Evolutionary conservation across 2,113 vertebrate genomes (phyloP).

Genomic region (Helogale parvula): DNA sequence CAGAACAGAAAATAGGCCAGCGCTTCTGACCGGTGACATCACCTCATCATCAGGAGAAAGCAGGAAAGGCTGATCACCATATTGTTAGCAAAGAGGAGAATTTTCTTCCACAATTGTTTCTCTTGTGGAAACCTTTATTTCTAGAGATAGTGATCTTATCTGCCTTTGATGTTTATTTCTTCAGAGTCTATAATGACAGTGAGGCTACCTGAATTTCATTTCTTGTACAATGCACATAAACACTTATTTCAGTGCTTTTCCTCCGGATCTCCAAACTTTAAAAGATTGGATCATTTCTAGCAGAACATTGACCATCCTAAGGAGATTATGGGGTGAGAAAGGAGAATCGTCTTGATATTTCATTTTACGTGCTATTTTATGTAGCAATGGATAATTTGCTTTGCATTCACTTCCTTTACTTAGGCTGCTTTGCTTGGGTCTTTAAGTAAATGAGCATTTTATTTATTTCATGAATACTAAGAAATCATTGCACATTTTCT

Average conservation of each 20-base stretch:
- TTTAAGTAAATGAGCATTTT: neutral
- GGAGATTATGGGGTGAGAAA: neutral
- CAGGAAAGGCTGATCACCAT: slow-evolving; percentile 39
- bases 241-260: neutral
- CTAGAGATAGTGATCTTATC: neutral
- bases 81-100: slow-evolving; percentile 19
- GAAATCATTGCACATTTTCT: neutral
- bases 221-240: neutral
- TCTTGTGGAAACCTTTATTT: slow-evolving; percentile 5
- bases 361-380: neutral
- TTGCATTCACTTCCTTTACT: neutral
- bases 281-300: neutral
- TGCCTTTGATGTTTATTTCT: slow-evolving; percentile 43
- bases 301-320: neutral
- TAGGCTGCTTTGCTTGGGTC: neutral
- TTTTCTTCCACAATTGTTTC: slow-evolving; percentile 22
- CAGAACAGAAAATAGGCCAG: slow-evolving; percentile 85
- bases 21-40: slow-evolving; percentile 79
- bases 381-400: neutral
- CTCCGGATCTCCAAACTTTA: neutral
- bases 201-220: slow-evolving; percentile 30
- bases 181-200: neutral
- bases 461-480: slow-evolving; percentile 12
- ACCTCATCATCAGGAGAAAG: slow-evolving; percentile 69
- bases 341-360: neutral